Base-by-base conservation (phyloP, 2,888 invertebrate genomes). In the Diarsia brunnea region DNA sequence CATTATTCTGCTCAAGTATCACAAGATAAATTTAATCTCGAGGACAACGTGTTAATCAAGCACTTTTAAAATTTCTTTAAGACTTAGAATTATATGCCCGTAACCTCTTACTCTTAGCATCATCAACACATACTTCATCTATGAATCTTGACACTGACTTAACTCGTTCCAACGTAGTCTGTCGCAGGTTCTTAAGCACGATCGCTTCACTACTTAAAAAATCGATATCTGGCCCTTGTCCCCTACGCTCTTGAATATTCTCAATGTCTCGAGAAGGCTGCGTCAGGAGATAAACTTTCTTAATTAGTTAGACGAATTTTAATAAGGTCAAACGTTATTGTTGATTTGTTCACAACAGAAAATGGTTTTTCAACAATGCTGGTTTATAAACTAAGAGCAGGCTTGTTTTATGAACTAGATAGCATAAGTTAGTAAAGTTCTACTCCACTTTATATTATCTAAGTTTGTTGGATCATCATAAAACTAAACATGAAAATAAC, bases 151-250 rank as follows among this genome's bases (percentile, higher is more conserved):
- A 85, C 80, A 84, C 75, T 84, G 88, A 78, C 85, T 87, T 85
- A 88, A 88, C 90, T 89, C 85, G 86, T 90, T 87, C 77, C 69
- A 77, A 84, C 71, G 66, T 75, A 82, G 83, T 81, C 71, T 70
- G 65, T 77, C 73, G 69, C 75, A 74, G 81, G 83, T 79, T 87
- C 92, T 94, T 92, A 82, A 89, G 91, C 95, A 93, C 75, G 79
- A 88, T 81, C 89, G 71, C 84, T 87, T 85, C 74, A 73, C 78
- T 73, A 84, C 85, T 87, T 73, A 75, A 73, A 65, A 75, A 87
- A 88, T 84, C 88, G 86, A 88, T 90, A 89, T 88, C 83, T 82
- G 74, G 79, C 70, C 74, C 84, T 87, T 74, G 81, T 73, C 75
- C 75, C 53, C 64, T 76, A 79, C 67, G 72, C 83, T 84, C 87